Percentiles rank a stretch among this genome's conserved stretches.
phyloP scores from a whole-genome alignment of 2,113 vertebrate species.

The Dissostichus mawsoni region DNA sequence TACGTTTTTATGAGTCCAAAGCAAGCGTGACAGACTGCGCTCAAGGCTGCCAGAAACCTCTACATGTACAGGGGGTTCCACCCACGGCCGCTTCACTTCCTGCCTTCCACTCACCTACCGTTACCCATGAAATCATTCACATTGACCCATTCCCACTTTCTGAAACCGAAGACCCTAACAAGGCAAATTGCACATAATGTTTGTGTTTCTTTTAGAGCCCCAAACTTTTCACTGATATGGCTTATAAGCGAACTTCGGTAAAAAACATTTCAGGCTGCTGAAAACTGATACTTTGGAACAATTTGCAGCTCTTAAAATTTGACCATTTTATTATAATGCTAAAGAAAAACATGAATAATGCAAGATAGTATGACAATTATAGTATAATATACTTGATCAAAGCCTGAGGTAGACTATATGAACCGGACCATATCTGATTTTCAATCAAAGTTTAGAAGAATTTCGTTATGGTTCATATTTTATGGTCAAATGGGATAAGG shows the following conservation, averaged over 20 bases:
- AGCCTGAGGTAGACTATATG: not conserved
- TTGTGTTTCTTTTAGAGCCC: conserved; percentile 62
- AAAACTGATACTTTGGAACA: conserved; percentile 38
- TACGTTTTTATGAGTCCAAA: conserved; percentile 77
- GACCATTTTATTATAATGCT: conserved; percentile 27
- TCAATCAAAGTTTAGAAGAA: not conserved
- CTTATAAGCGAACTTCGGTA: not conserved
- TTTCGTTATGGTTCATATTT: conserved; percentile 5
- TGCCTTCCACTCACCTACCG: conserved; percentile 68
- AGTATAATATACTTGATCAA: conserved; percentile 8
- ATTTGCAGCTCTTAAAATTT: conserved; percentile 33
- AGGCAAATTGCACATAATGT: conserved; percentile 71
- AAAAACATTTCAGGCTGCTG: not conserved
- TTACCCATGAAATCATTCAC: conserved; percentile 75
- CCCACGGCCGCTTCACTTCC: conserved; percentile 57
- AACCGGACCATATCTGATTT: not conserved
- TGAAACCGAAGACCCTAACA: conserved; percentile 76
- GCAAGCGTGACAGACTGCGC: conserved; percentile 68
- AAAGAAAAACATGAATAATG: conserved; percentile 11
- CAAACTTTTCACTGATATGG: conserved; percentile 46
- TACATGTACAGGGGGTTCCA: conserved; percentile 50
- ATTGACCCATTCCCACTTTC: conserved; percentile 67
- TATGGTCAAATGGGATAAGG: conserved; percentile 5
- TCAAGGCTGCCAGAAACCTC: conserved; percentile 62
- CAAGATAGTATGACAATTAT: not conserved